Evolutionary conservation across 2,888 invertebrate species (phyloP).

Genomic region (Xylocampa areola): DNA sequence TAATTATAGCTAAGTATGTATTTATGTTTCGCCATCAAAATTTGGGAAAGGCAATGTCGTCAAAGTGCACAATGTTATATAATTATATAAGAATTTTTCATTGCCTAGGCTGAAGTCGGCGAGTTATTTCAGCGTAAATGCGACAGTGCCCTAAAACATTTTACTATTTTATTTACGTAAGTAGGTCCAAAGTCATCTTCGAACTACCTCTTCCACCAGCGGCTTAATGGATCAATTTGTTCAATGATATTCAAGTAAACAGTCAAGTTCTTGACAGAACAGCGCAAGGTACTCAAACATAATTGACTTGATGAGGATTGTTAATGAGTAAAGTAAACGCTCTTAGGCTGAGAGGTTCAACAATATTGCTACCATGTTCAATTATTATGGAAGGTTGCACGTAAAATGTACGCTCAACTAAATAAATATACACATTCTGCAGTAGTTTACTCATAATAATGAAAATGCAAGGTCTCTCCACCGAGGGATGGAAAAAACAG

Average conservation of each 20-base stretch:
- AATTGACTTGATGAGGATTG: slow-evolving; percentile 43
- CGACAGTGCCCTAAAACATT: too few relatives aligned
- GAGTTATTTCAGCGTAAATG: too few relatives aligned
- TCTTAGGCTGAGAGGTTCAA: slow-evolving; percentile 19
- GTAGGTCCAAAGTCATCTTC: slow-evolving; percentile 10
- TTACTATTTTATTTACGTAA: background rate
- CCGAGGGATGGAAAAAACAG: slow-evolving; percentile 30
- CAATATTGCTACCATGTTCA: slow-evolving; percentile 22
- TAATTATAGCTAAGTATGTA: too few relatives aligned
- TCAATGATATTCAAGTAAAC: slow-evolving; percentile 32
- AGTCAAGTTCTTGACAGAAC: slow-evolving; percentile 38
- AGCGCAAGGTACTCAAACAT: slow-evolving; percentile 35
- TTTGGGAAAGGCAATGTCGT: too few relatives aligned
- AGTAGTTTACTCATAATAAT: slow-evolving; percentile 20
- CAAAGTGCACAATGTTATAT: too few relatives aligned
- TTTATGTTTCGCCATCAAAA: too few relatives aligned
- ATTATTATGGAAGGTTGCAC: background rate
- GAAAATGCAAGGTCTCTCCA: slow-evolving; percentile 15
- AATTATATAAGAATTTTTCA: too few relatives aligned
- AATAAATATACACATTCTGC: background rate
- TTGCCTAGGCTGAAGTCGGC: too few relatives aligned
- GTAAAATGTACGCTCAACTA: background rate
- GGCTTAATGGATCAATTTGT: slow-evolving; percentile 22
- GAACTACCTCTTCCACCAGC: slow-evolving; percentile 14
- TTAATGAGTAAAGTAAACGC: slow-evolving; percentile 45